A percentile compares a stretch with the other conserved stretches of the same genome.
These are phyloP conservation scores for Acronicta psi DNA, from an alignment of 2,888 invertebrate species.

Conservation along the genomic window DNA sequence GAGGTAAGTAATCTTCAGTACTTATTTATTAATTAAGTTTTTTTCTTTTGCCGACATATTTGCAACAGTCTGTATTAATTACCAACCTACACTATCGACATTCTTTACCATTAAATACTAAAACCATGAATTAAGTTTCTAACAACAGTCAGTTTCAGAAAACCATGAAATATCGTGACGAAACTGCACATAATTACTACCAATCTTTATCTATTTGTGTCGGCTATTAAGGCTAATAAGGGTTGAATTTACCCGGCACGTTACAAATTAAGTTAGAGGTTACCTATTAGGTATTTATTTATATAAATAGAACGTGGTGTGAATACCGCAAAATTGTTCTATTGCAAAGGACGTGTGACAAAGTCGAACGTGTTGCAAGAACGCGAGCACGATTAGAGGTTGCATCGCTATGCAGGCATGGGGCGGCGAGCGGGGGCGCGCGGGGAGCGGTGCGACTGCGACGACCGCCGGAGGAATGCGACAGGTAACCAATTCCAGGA, in stretches of 20 bases:
- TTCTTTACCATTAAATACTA: no score
- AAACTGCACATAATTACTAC: no score
- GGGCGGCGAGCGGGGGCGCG: constrained; percentile 45
- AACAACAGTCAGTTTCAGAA: no score
- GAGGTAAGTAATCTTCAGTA: background rate
- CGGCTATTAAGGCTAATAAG: no score
- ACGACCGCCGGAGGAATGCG: constrained; percentile 85
- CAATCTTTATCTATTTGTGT: no score
- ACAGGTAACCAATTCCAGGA: constrained; percentile 89
- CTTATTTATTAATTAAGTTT: background rate
- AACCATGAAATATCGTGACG: no score
- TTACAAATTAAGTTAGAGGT: background rate
- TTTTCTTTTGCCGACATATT: background rate
- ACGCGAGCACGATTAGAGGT: constrained; percentile 69
- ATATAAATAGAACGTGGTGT: constrained; percentile 37
- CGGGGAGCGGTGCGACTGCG: constrained; percentile 66
- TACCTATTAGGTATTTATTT: no score
- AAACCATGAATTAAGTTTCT: no score
- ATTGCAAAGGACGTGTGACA: constrained; percentile 47
- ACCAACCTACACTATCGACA: no score
- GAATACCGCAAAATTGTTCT: constrained; percentile 38
- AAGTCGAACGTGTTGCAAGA: constrained; percentile 61
- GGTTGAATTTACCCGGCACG: background rate
- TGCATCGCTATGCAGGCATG: constrained; percentile 73
- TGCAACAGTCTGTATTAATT: no score